A percentile compares a stretch with the other conserved stretches of the same genome.
These are phyloP conservation scores for Tiaroga cobitis DNA, from an alignment of 2,797 vertebrate genomes.

Conservation along the genomic window DNA sequence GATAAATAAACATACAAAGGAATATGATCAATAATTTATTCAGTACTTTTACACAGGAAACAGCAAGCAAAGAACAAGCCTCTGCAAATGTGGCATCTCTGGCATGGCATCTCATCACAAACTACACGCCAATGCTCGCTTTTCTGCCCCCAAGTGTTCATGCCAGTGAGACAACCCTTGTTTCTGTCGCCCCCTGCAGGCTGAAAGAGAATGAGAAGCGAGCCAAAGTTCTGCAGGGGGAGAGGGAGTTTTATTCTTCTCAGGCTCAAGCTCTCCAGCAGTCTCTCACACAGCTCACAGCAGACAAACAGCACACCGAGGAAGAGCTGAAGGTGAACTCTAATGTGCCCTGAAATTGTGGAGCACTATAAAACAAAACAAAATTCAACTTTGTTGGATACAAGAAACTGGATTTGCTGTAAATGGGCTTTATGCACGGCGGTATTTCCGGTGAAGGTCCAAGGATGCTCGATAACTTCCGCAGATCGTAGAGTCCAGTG, in stretches of 20 bases:
- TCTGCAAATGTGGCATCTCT: neutral
- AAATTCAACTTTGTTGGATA: neutral
- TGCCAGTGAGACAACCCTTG: neutral
- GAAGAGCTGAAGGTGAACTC: constrained; percentile 89
- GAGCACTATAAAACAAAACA: neutral
- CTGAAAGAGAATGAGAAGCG: constrained; percentile 88
- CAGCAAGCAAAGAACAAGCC: neutral
- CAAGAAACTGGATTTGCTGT: neutral
- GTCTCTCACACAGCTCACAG: constrained; percentile 89
- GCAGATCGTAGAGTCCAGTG: too few species aligned
- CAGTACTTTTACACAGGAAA: neutral
- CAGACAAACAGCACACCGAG: constrained; percentile 92
- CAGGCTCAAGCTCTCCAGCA: constrained; percentile 90
- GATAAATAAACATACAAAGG: neutral
- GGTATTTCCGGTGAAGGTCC: too few species aligned
- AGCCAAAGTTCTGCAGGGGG: constrained; percentile 86
- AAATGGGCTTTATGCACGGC: too few species aligned
- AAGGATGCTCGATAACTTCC: too few species aligned
- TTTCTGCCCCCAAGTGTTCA: neutral
- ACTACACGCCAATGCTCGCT: neutral
- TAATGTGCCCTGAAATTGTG: neutral
- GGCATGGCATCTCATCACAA: neutral
- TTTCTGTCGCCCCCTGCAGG: constrained; percentile 72
- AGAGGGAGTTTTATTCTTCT: constrained; percentile 90
- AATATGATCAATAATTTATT: neutral